Evolutionary conservation across 2,113 vertebrate species (phyloP).

Genomic region (Megaceryle torquata): DNA sequence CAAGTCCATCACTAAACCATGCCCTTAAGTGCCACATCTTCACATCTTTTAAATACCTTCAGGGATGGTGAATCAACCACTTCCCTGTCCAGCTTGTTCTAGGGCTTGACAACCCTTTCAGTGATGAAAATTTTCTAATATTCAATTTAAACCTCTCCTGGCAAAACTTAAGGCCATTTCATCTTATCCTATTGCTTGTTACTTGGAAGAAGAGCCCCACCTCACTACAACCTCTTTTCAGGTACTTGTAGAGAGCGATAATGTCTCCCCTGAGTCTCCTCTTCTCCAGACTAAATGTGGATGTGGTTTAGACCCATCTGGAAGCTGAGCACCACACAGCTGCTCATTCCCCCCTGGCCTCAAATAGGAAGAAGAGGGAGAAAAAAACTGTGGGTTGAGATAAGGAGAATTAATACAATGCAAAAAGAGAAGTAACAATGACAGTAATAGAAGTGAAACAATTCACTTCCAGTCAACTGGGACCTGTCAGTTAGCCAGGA

Average conservation of each 20-base stretch:
- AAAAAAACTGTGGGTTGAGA: too few relatives aligned
- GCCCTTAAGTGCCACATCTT: background rate
- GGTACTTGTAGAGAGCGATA: background rate
- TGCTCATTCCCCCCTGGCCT: too few relatives aligned
- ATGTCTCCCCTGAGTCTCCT: background rate
- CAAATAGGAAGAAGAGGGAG: too few relatives aligned
- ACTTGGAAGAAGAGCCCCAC: background rate
- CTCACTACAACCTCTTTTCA: background rate
- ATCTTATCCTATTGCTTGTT: background rate
- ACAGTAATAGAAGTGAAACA: too few relatives aligned
- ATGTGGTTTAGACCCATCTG: too few relatives aligned
- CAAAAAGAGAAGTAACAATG: too few relatives aligned
- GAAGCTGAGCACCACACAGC: too few relatives aligned
- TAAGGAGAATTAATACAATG: too few relatives aligned
- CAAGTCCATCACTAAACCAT: background rate
- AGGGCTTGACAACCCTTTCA: background rate
- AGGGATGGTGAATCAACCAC: too few relatives aligned
- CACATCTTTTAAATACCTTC: too few relatives aligned
- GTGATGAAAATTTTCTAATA: background rate
- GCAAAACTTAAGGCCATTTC: background rate
- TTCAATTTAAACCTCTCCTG: background rate
- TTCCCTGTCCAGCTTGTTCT: too few relatives aligned
- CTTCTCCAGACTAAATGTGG: background rate
- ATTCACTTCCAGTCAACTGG: background rate
- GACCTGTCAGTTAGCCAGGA: background rate